Percentiles rank a stretch among this genome's conserved stretches.
Conservation (phyloP, 2,888 invertebrate genomes). For the Pyrochroa serraticornis region DNA sequence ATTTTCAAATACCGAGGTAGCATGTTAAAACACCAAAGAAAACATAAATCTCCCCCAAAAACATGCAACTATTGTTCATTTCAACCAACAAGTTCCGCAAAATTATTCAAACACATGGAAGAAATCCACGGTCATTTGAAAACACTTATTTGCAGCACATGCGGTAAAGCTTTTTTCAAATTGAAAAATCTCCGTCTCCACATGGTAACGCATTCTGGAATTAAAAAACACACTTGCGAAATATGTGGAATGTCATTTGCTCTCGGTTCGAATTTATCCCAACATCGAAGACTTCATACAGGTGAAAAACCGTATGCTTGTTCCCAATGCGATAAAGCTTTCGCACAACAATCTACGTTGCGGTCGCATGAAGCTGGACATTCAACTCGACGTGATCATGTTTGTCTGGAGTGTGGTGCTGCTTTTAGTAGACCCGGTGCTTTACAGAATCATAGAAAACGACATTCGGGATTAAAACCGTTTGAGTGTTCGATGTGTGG, state of each 20-base stretch:
- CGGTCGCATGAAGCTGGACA: slow-evolving; percentile 40
- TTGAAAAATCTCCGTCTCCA: slow-evolving; percentile 36
- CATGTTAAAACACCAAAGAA: slow-evolving; percentile 35
- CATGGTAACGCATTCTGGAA: slow-evolving; percentile 37
- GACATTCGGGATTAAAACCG: slow-evolving; percentile 32
- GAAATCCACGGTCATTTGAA: slow-evolving; percentile 38
- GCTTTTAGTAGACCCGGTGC: slow-evolving; percentile 36
- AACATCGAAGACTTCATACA: slow-evolving; percentile 40
- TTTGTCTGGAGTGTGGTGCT: slow-evolving; percentile 40
- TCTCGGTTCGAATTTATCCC: slow-evolving; percentile 33
- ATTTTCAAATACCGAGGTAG: slow-evolving; percentile 35
- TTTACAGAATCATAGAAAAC: slow-evolving; percentile 35
- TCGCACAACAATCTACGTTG: slow-evolving; percentile 39
- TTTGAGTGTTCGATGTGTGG: slow-evolving; percentile 39
- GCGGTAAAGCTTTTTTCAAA: slow-evolving; percentile 40
- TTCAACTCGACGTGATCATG: slow-evolving; percentile 31
- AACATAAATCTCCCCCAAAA: slow-evolving; percentile 29
- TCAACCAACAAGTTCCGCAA: slow-evolving; percentile 23
- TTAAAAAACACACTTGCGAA: slow-evolving; percentile 41
- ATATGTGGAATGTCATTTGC: slow-evolving; percentile 41
- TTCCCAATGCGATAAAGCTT: slow-evolving; percentile 36
- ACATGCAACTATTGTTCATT: slow-evolving; percentile 33
- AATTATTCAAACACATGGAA: slow-evolving; percentile 38
- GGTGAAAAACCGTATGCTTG: slow-evolving; percentile 41
- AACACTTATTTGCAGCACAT: slow-evolving; percentile 33